Evolutionary conservation across 2,888 invertebrate species (phyloP).

Genomic region (Trachelus stipa): DNA sequence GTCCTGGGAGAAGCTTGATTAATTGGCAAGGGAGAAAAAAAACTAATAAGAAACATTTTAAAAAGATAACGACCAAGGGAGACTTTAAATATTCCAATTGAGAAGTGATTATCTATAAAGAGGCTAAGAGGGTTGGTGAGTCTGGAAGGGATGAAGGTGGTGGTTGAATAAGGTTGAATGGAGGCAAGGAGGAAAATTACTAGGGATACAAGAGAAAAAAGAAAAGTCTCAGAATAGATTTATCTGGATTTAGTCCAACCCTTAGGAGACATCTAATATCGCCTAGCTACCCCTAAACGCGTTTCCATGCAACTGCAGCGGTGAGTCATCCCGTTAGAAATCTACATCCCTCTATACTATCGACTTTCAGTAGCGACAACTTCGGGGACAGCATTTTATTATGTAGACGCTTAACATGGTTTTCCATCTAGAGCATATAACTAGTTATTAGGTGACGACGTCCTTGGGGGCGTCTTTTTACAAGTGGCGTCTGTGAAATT

Average conservation of each 20-base stretch:
- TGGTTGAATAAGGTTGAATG: neutral
- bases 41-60: neutral
- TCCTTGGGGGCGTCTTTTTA: neutral
- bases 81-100: neutral
- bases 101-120: neutral
- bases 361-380: neutral
- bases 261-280: neutral
- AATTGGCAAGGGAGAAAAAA: neutral
- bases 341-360: neutral
- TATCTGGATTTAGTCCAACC: conserved; percentile 48
- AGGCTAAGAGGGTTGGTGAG: conserved; percentile 7
- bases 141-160: neutral
- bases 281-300: neutral
- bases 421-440: neutral
- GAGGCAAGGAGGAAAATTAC: neutral
- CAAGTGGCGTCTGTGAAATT: neutral
- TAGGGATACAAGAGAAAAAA: neutral
- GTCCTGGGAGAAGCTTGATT: neutral
- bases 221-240: conserved; percentile 41
- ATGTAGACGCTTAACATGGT: neutral
- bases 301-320: neutral
- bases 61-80: neutral
- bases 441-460: neutral
- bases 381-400: neutral
- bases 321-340: neutral